phyloP scores from a whole-genome alignment of 35 echinoderm and acorn worm species.

The Lytechinus pictus region DNA sequence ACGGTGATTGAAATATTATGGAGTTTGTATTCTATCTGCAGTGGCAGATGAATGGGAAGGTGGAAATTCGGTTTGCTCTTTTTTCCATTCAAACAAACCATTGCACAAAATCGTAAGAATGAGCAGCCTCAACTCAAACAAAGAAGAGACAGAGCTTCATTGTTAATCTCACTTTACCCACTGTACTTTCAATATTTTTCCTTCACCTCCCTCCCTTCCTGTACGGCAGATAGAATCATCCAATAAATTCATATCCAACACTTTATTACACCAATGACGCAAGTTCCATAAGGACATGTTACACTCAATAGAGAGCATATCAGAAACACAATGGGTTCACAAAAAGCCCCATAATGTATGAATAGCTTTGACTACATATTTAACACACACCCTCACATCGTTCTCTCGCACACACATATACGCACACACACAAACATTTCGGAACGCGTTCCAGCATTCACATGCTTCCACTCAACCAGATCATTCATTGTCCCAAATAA shows the following conservation, averaged over 20 bases:
- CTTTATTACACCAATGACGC: not conserved
- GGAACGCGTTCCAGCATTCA: not conserved
- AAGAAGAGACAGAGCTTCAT: too few species aligned
- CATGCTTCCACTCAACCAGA: not conserved
- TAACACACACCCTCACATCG: too few species aligned
- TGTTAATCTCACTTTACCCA: too few species aligned
- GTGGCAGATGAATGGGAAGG: too few species aligned
- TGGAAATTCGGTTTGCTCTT: too few species aligned
- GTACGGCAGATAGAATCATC: not conserved
- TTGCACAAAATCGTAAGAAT: too few species aligned
- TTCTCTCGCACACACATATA: not conserved
- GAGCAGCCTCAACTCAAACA: too few species aligned
- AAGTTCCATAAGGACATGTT: not conserved
- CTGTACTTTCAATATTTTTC: too few species aligned
- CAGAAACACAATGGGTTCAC: not conserved
- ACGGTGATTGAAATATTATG: too few species aligned
- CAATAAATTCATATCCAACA: not conserved
- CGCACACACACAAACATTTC: not conserved
- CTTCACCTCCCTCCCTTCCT: not conserved
- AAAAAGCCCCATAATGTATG: not conserved
- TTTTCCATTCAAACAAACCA: too few species aligned
- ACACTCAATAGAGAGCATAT: not conserved
- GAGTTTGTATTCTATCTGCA: too few species aligned
- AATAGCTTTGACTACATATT: not conserved
- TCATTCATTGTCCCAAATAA: not conserved